phyloP scores from a whole-genome alignment of 1,140 invertebrate genomes.

The Agraylea sexmaculata region DNA sequence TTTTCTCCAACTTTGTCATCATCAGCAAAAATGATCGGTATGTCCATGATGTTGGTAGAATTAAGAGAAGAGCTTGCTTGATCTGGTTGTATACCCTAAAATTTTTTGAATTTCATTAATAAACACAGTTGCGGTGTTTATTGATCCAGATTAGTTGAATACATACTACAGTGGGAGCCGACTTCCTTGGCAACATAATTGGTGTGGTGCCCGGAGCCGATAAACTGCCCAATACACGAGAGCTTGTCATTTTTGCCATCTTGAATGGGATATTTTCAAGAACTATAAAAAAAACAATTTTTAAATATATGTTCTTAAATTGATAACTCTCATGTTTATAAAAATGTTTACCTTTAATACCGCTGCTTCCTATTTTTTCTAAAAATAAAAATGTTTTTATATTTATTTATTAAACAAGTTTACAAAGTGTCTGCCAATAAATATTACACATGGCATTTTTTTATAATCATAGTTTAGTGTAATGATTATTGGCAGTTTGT shows the following conservation, averaged over 20 bases:
- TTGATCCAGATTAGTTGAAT: background rate
- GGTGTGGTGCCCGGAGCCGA: conserved; percentile 12
- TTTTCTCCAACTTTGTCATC: conserved; percentile 13
- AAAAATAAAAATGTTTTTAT: background rate
- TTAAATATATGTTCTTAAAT: background rate
- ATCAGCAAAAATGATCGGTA: conserved; percentile 21
- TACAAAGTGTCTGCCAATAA: no score
- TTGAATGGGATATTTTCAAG: conserved; percentile 19
- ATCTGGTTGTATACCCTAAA: background rate
- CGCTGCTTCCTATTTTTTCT: background rate
- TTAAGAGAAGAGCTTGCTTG: conserved; percentile 9
- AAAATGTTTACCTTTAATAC: background rate
- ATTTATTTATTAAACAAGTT: no score
- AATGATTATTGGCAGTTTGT: no score
- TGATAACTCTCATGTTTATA: background rate
- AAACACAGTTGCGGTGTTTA: no score
- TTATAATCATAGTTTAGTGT: no score
- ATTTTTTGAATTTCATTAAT: background rate
- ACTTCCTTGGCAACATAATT: conserved; percentile 11
- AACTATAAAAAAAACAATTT: conserved; percentile 9
- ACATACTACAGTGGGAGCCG: background rate
- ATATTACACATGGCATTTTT: no score
- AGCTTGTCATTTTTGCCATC: conserved; percentile 5
- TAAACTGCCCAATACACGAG: conserved; percentile 7
- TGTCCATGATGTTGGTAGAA: conserved; percentile 20